A percentile compares a stretch with the other conserved stretches of the same genome.
Conservation (phyloP, 2,113 vertebrate genomes). For the Chloebia gouldiae region DNA sequence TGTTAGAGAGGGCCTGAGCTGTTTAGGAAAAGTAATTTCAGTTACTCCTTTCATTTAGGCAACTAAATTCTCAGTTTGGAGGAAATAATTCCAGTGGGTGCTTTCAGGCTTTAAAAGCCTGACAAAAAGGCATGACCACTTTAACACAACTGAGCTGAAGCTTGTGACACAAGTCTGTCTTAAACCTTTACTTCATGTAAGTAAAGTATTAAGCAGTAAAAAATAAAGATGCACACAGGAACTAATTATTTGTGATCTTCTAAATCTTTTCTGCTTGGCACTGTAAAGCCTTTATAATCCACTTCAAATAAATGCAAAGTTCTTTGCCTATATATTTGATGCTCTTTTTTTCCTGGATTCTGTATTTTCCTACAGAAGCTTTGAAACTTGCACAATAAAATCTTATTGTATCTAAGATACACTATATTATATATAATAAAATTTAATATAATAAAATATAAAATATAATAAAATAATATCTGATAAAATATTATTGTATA, state of each 20-base stretch:
- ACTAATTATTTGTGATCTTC: background rate
- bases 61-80: background rate
- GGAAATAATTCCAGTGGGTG: background rate
- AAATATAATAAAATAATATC: too few relatives aligned
- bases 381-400: background rate
- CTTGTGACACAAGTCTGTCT: background rate
- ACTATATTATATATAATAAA: too few relatives aligned
- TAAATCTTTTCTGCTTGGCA: background rate
- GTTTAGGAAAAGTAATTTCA: background rate
- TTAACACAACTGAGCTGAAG: background rate
- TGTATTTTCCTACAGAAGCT: background rate
- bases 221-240: background rate
- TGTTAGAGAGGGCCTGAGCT: background rate
- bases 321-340: background rate
- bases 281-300: background rate
- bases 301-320: background rate
- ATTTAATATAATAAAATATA: too few relatives aligned
- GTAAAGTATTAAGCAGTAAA: background rate
- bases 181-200: background rate
- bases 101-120: background rate
- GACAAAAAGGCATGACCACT: background rate
- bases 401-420: too few relatives aligned
- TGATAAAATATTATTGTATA: too few relatives aligned
- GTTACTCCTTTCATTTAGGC: background rate
- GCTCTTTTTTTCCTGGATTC: background rate